A percentile compares a stretch with the other conserved stretches of the same genome.
These are phyloP conservation scores for Columba guinea DNA, from an alignment of 2,797 vertebrate genomes.

Conservation along the genomic window DNA sequence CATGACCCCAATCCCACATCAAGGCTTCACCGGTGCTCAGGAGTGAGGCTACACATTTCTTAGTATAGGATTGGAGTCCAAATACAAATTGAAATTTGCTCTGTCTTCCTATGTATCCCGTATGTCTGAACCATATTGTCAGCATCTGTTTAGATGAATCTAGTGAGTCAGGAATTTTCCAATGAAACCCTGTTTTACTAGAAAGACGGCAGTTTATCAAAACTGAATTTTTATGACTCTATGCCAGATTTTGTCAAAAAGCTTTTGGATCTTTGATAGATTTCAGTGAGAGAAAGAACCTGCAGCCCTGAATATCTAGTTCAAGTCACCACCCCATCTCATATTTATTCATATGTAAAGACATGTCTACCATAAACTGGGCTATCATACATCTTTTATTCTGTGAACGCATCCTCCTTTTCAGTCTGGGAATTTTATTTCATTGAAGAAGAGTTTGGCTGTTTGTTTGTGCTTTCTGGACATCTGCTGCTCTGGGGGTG, in stretches of 20 bases:
- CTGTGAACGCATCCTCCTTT: background rate
- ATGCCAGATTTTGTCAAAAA: background rate
- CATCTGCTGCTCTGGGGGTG: background rate
- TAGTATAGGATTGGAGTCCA: background rate
- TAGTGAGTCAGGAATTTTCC: constrained; percentile 36
- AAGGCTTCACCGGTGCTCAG: background rate
- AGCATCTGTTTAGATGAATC: constrained; percentile 42
- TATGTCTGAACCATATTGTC: constrained; percentile 54
- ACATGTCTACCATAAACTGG: background rate
- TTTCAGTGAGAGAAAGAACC: constrained; percentile 7
- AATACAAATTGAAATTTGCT: constrained; percentile 65
- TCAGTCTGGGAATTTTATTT: background rate
- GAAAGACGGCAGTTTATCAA: constrained; percentile 55
- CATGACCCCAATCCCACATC: constrained; percentile 38
- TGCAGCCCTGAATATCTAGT: background rate
- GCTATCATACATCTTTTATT: background rate
- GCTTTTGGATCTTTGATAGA: background rate
- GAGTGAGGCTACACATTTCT: constrained; percentile 16
- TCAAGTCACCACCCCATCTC: background rate
- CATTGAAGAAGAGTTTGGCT: background rate
- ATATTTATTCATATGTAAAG: background rate
- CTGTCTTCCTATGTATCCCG: background rate
- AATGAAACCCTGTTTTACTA: constrained; percentile 14
- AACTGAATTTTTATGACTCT: constrained; percentile 9
- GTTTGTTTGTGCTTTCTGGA: background rate